A percentile compares a stretch with the other conserved stretches of the same genome.
Evolutionary conservation across 1,140 invertebrate genomes (phyloP).

Genomic region (Drepana arcuata): DNA sequence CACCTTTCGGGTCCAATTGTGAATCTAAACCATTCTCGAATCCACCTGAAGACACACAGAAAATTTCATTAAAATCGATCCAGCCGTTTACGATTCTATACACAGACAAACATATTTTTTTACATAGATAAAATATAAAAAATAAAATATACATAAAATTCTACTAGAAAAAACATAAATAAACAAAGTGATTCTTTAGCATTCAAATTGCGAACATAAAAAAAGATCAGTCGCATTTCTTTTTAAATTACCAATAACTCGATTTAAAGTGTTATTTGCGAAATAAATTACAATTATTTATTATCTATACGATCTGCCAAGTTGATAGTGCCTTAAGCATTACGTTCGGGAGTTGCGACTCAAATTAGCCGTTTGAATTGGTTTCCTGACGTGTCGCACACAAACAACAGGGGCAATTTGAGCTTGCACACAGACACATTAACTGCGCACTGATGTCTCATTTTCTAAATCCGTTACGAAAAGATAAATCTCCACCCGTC

Average conservation of each 20-base stretch:
- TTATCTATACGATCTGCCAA: not conserved
- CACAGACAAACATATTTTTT: not conserved
- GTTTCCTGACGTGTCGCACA: constrained; percentile 1
- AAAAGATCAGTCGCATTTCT: too few species aligned
- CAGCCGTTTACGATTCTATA: not conserved
- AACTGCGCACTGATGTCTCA: constrained; percentile 51
- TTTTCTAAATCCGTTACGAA: constrained; percentile 68
- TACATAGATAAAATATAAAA: too few species aligned
- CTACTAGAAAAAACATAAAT: not conserved
- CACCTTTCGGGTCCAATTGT: too few species aligned
- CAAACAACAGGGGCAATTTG: not conserved
- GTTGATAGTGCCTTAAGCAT: not conserved
- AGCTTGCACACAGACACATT: constrained; percentile 1
- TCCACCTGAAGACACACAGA: too few species aligned
- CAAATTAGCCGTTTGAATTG: constrained; percentile 1
- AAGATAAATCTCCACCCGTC: constrained; percentile 63
- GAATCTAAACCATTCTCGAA: too few species aligned
- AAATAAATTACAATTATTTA: not conserved
- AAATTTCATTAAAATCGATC: too few species aligned
- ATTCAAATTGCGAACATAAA: not conserved
- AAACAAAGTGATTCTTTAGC: not conserved
- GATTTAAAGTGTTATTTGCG: not conserved
- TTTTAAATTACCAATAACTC: not conserved
- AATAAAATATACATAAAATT: too few species aligned
- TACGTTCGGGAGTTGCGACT: not conserved